Percentiles rank a stretch among this genome's conserved stretches.
phyloP scores from a whole-genome alignment of 2,888 invertebrate species.

The Nomada hirtipes region DNA sequence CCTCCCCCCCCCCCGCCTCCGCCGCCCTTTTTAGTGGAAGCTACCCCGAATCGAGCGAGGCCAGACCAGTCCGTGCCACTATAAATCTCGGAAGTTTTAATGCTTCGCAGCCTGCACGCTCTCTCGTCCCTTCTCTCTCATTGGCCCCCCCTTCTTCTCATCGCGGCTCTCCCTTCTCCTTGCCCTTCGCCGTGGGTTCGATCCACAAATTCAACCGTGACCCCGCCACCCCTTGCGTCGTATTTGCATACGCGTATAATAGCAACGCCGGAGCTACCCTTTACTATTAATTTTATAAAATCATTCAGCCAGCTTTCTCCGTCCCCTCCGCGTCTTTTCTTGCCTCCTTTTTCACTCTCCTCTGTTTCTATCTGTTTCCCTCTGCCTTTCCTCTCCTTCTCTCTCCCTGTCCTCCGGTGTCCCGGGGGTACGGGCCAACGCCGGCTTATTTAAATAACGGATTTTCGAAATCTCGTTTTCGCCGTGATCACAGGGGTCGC shows the following conservation, averaged over 20 bases:
- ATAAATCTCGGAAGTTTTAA: constrained; percentile 83
- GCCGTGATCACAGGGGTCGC: constrained; percentile 47
- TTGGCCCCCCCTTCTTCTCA: constrained; percentile 35
- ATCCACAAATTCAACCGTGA: constrained; percentile 60
- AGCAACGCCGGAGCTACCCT: constrained; percentile 77
- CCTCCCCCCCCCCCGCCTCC: constrained; percentile 45
- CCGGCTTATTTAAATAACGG: constrained; percentile 83
- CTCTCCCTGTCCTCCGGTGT: not conserved
- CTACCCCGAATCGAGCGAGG: constrained; percentile 71
- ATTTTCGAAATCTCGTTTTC: constrained; percentile 84
- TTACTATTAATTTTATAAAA: constrained; percentile 84
- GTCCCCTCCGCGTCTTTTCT: constrained; percentile 11
- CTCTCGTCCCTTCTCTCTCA: constrained; percentile 55
- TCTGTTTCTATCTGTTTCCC: not conserved
- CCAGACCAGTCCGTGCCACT: constrained; percentile 76
- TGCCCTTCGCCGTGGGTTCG: constrained; percentile 56
- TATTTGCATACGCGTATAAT: constrained; percentile 83
- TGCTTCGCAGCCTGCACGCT: constrained; percentile 80
- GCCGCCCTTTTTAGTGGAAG: constrained; percentile 62
- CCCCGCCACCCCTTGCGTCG: constrained; percentile 69
- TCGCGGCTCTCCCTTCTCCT: constrained; percentile 51
- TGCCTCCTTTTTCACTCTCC: constrained; percentile 13
- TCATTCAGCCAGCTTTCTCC: constrained; percentile 77
- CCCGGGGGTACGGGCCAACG: constrained; percentile 33
- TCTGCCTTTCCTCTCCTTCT: not conserved